phyloP scores from a whole-genome alignment of 2,113 vertebrate genomes.

The Pangasianodon hypophthalmus region DNA sequence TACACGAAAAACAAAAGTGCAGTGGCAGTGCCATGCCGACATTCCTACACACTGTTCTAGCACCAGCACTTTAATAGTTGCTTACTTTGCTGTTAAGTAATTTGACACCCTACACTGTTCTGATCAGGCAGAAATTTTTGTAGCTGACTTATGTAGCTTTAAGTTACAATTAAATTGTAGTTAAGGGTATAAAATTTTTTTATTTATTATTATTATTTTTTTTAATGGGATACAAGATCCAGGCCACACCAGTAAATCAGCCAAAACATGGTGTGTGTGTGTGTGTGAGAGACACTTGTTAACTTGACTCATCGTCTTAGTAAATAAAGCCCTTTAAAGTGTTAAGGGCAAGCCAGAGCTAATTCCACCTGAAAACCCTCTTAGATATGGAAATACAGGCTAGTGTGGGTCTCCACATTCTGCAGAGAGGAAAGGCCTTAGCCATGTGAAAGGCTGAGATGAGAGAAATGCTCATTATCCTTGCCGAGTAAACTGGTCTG shows the following conservation, averaged over 20 bases:
- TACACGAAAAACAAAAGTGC: background rate
- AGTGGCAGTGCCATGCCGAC: no score
- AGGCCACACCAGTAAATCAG: background rate
- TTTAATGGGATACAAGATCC: background rate
- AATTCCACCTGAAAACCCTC: constrained; percentile 39
- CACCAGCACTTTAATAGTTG: background rate
- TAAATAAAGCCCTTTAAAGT: constrained; percentile 7
- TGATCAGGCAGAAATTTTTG: background rate
- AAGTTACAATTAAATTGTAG: background rate
- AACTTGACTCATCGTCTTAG: background rate
- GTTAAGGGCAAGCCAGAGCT: constrained; percentile 10
- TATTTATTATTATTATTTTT: background rate
- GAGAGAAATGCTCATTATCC: constrained; percentile 38
- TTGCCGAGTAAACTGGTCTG: constrained; percentile 28
- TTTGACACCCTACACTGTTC: background rate
- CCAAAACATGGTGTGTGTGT: background rate
- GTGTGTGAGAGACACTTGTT: background rate
- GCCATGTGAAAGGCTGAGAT: constrained; percentile 12
- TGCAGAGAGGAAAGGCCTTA: constrained; percentile 19
- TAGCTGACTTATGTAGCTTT: background rate
- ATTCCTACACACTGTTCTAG: no score
- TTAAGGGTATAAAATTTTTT: background rate
- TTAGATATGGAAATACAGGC: constrained; percentile 38
- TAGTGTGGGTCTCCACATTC: constrained; percentile 30
- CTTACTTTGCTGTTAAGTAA: background rate